Percentiles rank a stretch among this genome's conserved stretches.
phyloP scores from a whole-genome alignment of 1,140 invertebrate species.

The Kradibia gibbosae region DNA sequence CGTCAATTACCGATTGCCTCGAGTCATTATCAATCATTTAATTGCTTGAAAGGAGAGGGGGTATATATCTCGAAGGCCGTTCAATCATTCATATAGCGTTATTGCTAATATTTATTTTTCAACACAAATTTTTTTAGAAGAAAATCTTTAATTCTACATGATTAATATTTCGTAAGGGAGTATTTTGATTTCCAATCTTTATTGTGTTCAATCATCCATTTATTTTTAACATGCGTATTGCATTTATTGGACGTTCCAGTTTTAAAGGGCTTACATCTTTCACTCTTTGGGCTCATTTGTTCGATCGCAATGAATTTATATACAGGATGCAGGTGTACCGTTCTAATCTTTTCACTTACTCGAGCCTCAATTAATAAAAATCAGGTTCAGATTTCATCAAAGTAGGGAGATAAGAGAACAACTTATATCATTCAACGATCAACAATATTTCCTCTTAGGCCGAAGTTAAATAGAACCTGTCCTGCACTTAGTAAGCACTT shows the following conservation, averaged over 20 bases:
- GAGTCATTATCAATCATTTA: background rate
- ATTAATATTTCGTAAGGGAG: too few relatives aligned
- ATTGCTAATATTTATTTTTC: too few relatives aligned
- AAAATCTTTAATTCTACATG: too few relatives aligned
- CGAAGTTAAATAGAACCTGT: too few relatives aligned
- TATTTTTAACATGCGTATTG: background rate
- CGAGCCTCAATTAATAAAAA: background rate
- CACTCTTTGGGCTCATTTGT: background rate
- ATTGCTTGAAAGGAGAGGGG: background rate
- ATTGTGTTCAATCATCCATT: background rate
- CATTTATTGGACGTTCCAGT: background rate
- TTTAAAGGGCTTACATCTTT: background rate
- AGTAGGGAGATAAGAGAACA: background rate
- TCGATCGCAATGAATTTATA: background rate
- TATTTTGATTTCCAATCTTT: too few relatives aligned
- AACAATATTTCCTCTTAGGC: too few relatives aligned
- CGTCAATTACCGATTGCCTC: too few relatives aligned
- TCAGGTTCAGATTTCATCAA: background rate
- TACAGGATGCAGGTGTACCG: background rate
- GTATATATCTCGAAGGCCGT: background rate
- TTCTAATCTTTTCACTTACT: background rate
- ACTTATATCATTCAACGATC: too few relatives aligned
- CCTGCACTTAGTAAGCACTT: too few relatives aligned
- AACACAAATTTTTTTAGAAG: too few relatives aligned
- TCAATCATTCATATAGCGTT: background rate